A percentile compares a stretch with the other conserved stretches of the same genome.
Conservation (phyloP, 2,888 invertebrate genomes). For the Yponomeuta plumbellus region DNA sequence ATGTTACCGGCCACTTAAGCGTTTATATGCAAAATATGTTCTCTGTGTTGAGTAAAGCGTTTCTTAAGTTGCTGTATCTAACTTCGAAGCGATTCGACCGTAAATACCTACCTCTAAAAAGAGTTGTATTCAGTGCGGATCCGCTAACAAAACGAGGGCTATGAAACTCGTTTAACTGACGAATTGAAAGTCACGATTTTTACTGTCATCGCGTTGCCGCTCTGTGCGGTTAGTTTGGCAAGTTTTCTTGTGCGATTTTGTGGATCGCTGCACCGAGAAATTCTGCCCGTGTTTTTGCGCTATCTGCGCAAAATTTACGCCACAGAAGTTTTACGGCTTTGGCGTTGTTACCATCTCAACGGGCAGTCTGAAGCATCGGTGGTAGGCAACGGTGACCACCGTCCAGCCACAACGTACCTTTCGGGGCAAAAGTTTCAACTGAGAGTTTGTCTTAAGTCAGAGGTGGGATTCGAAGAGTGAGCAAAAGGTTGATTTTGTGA, state of each 20-base stretch:
- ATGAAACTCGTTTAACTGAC: conserved; percentile 10
- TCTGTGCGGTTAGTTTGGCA: conserved; percentile 19
- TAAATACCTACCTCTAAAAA: neutral
- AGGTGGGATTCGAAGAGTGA: too few relatives aligned
- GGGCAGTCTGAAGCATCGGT: too few relatives aligned
- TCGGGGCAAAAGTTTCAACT: too few relatives aligned
- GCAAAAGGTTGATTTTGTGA: too few relatives aligned
- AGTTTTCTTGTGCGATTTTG: conserved; percentile 30
- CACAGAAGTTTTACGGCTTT: neutral
- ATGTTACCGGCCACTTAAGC: neutral
- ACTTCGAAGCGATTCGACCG: neutral
- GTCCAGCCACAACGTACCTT: too few relatives aligned
- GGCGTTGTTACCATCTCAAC: neutral
- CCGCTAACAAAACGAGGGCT: neutral
- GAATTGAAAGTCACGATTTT: conserved; percentile 25
- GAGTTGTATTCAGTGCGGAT: neutral
- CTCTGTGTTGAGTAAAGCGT: neutral
- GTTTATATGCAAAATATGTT: neutral
- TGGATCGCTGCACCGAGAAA: conserved; percentile 36
- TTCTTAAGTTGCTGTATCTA: neutral
- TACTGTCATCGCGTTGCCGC: conserved; percentile 21
- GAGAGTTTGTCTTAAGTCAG: too few relatives aligned
- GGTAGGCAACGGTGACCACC: too few relatives aligned
- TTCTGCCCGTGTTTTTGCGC: neutral
- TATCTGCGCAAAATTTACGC: neutral